Conservation (phyloP, 2,797 vertebrate species). For the Sorex maritimensis region DNA sequence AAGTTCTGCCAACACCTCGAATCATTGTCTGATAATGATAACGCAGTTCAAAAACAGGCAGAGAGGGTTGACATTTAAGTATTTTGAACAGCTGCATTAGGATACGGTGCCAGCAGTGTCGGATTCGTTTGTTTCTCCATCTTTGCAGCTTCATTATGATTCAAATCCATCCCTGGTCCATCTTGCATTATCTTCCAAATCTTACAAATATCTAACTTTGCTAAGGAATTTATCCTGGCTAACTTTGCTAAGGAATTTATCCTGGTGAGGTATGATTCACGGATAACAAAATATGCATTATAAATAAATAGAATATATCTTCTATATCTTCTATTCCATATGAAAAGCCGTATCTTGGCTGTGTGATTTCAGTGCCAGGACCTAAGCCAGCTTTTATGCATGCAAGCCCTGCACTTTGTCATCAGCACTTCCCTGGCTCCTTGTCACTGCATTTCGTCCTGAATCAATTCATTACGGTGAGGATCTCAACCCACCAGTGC, state of each 20-base stretch:
- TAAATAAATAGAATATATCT: too few relatives aligned
- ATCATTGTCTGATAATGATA: background rate
- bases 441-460: too few relatives aligned
- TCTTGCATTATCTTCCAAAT: too few relatives aligned
- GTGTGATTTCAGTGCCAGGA: too few relatives aligned
- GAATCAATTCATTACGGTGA: too few relatives aligned
- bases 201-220: background rate
- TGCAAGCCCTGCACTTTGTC: too few relatives aligned
- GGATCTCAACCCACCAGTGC: too few relatives aligned
- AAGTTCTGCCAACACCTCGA: background rate
- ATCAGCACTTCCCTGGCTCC: too few relatives aligned
- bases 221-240: background rate
- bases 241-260: too few relatives aligned
- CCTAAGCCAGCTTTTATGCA: too few relatives aligned
- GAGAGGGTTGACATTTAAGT: background rate
- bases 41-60: too few relatives aligned
- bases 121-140: too few relatives aligned
- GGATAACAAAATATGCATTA: background rate
- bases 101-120: background rate
- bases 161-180: background rate
- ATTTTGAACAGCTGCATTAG: background rate
- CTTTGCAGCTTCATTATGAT: accelerated
- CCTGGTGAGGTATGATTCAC: background rate
- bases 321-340: background rate
- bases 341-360: background rate